A percentile compares a stretch with the other conserved stretches of the same genome.
These are phyloP conservation scores for Fissipunctia ypsillon DNA, from an alignment of 2,888 invertebrate species.

Conservation along the genomic window DNA sequence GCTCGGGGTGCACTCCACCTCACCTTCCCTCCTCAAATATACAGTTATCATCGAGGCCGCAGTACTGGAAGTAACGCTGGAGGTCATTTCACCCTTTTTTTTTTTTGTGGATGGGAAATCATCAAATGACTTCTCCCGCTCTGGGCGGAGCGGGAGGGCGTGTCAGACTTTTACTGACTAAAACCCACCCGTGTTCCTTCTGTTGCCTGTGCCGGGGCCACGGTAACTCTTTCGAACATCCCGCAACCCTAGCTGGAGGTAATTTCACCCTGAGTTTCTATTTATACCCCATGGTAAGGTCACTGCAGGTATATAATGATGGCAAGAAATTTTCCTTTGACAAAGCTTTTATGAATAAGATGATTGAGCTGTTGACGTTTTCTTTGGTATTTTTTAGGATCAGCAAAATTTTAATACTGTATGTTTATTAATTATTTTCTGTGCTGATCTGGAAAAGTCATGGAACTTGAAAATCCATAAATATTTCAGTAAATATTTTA, in stretches of 20 bases:
- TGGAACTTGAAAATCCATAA: neutral
- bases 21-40: slow-evolving; percentile 68
- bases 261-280: slow-evolving; percentile 76
- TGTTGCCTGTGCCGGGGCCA: no score
- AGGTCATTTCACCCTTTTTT: slow-evolving; percentile 83
- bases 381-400: neutral
- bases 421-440: neutral
- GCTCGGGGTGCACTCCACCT: slow-evolving; percentile 79
- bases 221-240: no score
- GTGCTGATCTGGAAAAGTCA: neutral
- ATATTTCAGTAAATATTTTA: neutral
- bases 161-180: no score
- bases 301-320: slow-evolving; percentile 56
- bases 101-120: no score
- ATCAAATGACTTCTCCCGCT: no score
- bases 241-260: no score
- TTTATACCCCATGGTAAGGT: slow-evolving; percentile 76
- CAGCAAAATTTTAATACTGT: neutral
- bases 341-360: slow-evolving; percentile 6
- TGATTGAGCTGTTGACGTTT: slow-evolving; percentile 3
- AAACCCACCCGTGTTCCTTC: no score
- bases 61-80: slow-evolving; percentile 70
- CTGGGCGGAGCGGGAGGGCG: no score
- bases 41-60: slow-evolving; percentile 75
- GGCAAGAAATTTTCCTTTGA: slow-evolving; percentile 4